These are phyloP conservation scores for Plebejus melissa DNA, from an alignment of 2,888 invertebrate genomes.

Conservation along the genomic window DNA sequence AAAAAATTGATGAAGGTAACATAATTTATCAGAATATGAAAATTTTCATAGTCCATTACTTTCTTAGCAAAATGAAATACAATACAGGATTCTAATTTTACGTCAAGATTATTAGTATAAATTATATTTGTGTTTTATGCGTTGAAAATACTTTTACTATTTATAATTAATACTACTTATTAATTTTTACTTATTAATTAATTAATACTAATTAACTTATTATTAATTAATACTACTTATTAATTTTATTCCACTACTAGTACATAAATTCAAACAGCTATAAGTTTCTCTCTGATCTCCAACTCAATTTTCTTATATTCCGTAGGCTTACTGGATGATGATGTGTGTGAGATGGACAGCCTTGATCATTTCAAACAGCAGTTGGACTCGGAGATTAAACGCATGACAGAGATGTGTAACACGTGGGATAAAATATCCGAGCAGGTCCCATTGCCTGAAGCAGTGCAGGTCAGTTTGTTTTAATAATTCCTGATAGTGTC, in stretches of 20 bases:
- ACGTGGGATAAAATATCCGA: slow-evolving; percentile 75
- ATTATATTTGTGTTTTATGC: background rate
- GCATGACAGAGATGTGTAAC: slow-evolving; percentile 73
- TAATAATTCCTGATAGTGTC: too few relatives aligned
- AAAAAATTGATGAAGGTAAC: slow-evolving; percentile 64
- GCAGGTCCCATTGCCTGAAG: slow-evolving; percentile 63
- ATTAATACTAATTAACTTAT: too few relatives aligned
- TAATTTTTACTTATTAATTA: too few relatives aligned
- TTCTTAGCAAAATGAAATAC: too few relatives aligned
- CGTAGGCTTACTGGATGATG: slow-evolving; percentile 60
- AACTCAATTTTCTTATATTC: slow-evolving; percentile 11
- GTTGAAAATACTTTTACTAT: too few relatives aligned
- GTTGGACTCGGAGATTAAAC: slow-evolving; percentile 72
- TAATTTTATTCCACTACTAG: too few relatives aligned
- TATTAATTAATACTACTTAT: too few relatives aligned
- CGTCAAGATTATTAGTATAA: background rate
- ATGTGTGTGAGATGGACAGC: slow-evolving; percentile 53
- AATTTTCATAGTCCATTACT: background rate
- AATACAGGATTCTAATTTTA: too few relatives aligned
- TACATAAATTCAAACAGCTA: too few relatives aligned
- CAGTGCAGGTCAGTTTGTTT: slow-evolving; percentile 56
- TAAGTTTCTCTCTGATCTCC: too few relatives aligned
- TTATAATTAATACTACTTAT: too few relatives aligned
- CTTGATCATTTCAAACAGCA: slow-evolving; percentile 61
- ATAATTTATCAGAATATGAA: background rate